Conservation (phyloP, 2,113 vertebrate species). For the Macrotis lagotis region DNA sequence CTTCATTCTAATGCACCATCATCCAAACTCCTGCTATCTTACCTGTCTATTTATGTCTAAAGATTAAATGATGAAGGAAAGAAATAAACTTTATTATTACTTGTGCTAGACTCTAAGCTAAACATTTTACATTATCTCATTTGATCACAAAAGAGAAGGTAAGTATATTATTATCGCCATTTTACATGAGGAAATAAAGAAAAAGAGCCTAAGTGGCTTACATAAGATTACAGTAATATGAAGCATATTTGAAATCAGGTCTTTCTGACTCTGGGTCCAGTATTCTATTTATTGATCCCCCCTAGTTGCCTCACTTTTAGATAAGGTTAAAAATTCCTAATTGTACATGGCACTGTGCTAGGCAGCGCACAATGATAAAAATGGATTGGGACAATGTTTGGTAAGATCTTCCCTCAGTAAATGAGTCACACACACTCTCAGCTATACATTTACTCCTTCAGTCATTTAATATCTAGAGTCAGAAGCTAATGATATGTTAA, state of each 20-base stretch:
- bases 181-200: neutral
- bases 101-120: neutral
- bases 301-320: neutral
- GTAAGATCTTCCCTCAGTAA: neutral
- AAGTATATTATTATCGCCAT: neutral
- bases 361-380: neutral
- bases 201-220: neutral
- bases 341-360: neutral
- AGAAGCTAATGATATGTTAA: neutral
- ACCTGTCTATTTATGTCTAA: neutral
- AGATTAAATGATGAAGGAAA: neutral
- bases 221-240: neutral
- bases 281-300: neutral
- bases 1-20: neutral
- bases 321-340: neutral
- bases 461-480: constrained; percentile 19
- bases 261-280: neutral
- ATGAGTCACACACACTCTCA: constrained; percentile 28
- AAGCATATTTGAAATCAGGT: neutral
- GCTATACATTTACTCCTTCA: constrained; percentile 19
- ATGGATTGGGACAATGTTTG: neutral
- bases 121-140: neutral
- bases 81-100: neutral
- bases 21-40: no score
- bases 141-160: neutral